phyloP scores from a whole-genome alignment of 1,140 invertebrate genomes.

The Drosophila sturtevanti region DNA sequence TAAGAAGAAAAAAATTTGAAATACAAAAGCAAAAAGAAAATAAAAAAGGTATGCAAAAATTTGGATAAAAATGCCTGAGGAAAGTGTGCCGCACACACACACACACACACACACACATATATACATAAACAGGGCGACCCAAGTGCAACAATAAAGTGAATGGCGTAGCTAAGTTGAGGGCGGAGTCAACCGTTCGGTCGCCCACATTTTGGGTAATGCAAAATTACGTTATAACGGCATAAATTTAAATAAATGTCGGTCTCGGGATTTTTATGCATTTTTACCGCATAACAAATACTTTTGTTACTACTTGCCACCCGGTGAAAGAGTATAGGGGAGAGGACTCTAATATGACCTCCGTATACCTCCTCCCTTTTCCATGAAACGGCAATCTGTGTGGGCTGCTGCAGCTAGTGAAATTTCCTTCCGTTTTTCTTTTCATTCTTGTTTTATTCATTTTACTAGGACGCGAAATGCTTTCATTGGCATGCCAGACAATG shows the following conservation, averaged over 20 bases:
- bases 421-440: slow-evolving; percentile 69
- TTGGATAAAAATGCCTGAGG: slow-evolving; percentile 61
- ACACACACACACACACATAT: slow-evolving; percentile 21
- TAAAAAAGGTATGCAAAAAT: slow-evolving; percentile 57
- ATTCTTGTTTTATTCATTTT: neutral
- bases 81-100: slow-evolving; percentile 53
- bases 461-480: slow-evolving; percentile 53
- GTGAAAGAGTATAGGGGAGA: neutral
- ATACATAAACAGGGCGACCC: no score
- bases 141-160: slow-evolving; percentile 71
- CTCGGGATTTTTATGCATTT: slow-evolving; percentile 83
- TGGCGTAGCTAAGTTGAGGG: slow-evolving; percentile 40
- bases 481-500: slow-evolving; percentile 55
- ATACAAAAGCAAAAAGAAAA: slow-evolving; percentile 5
- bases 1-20: neutral
- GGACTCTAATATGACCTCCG: no score
- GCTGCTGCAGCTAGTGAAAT: slow-evolving; percentile 76
- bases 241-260: slow-evolving; percentile 83
- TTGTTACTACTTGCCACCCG: slow-evolving; percentile 64
- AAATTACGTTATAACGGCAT: slow-evolving; percentile 82
- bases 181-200: slow-evolving; percentile 30
- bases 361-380: no score
- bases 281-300: slow-evolving; percentile 83
- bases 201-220: slow-evolving; percentile 78
- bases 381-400: slow-evolving; percentile 8